Conservation (phyloP, 2,113 vertebrate species). For the Pithys albifrons region DNA sequence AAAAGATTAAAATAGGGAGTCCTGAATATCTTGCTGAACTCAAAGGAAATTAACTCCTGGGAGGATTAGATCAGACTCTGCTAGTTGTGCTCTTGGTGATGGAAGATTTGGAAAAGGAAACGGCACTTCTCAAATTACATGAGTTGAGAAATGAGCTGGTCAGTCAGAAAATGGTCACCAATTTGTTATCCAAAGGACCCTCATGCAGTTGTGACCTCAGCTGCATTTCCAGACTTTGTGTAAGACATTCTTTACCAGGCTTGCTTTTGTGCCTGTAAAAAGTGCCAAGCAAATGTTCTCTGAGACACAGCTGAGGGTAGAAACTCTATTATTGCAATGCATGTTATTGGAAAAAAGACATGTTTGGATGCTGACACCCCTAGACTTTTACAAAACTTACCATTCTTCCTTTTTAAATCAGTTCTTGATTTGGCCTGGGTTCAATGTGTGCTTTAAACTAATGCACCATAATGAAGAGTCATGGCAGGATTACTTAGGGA, state of each 20-base stretch:
- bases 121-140: not conserved
- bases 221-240: not conserved
- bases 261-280: not conserved
- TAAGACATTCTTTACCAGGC: not conserved
- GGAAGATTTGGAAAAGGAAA: not conserved
- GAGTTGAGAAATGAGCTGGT: not conserved
- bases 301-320: not conserved
- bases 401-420: constrained; percentile 20
- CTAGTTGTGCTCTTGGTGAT: not conserved
- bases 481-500: not conserved
- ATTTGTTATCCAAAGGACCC: not conserved
- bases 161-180: not conserved
- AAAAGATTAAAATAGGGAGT: not conserved
- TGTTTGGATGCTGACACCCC: not conserved
- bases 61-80: not conserved
- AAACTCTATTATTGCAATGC: not conserved
- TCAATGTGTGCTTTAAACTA: constrained; percentile 47
- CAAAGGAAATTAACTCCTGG: not conserved
- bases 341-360: not conserved
- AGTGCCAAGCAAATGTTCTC: not conserved
- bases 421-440: constrained; percentile 28
- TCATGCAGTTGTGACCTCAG: not conserved
- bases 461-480: constrained; percentile 22
- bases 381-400: constrained; percentile 3
- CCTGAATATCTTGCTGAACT: not conserved